These are phyloP conservation scores for Dorcus hopei DNA, from an alignment of 2,888 invertebrate genomes.

Conservation along the genomic window DNA sequence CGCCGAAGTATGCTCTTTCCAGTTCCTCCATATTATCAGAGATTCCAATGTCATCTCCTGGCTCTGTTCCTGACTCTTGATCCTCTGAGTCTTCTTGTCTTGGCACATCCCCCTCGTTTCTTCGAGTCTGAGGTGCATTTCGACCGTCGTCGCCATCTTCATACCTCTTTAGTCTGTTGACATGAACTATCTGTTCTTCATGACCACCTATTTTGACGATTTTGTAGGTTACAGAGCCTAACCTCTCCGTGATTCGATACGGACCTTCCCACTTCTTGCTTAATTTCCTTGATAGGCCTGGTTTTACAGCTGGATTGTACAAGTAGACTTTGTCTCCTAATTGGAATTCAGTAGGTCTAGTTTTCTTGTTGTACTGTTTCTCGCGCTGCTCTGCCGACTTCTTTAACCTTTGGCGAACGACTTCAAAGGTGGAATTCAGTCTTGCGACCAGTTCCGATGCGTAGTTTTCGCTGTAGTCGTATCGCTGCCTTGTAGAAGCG, in stretches of 20 bases:
- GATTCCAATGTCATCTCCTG: no score
- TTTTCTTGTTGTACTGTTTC: not conserved
- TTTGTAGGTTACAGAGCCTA: not conserved
- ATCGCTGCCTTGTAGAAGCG: constrained; percentile 11
- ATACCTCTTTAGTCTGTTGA: not conserved
- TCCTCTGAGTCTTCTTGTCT: not conserved
- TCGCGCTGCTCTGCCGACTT: not conserved
- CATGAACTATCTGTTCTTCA: not conserved
- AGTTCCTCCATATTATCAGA: not conserved
- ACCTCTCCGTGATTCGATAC: not conserved
- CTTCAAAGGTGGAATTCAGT: not conserved
- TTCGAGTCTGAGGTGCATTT: not conserved
- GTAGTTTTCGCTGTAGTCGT: constrained; percentile 24
- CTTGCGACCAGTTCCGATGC: constrained; percentile 7
- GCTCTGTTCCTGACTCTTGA: no score
- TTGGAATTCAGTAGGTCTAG: not conserved
- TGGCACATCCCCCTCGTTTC: not conserved
- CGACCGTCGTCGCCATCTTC: not conserved
- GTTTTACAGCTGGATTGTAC: not conserved
- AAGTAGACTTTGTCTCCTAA: not conserved
- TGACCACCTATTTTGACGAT: not conserved
- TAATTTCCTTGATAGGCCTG: not conserved
- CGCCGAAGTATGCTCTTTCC: no score
- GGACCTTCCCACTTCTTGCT: not conserved
- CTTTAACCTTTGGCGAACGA: not conserved